Evolutionary conservation across 2,797 vertebrate species (phyloP).

Genomic region (Scomberomorus guttatus): DNA sequence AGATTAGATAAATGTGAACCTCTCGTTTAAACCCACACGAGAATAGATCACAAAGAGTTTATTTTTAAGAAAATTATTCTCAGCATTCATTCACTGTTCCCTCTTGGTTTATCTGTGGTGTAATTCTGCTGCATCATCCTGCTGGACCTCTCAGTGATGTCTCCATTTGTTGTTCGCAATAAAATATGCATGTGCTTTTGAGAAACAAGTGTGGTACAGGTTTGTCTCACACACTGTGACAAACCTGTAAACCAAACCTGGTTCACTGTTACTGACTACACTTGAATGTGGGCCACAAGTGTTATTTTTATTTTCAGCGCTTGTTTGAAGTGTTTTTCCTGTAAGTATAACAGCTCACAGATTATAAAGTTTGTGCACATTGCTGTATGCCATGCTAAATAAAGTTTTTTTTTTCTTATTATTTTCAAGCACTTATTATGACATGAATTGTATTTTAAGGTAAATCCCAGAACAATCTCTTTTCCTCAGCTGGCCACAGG

Average conservation of each 20-base stretch:
- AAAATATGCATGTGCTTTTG: slow-evolving; percentile 57
- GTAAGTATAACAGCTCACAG: slow-evolving; percentile 17
- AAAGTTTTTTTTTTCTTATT: slow-evolving; percentile 34
- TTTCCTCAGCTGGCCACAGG: slow-evolving; percentile 76
- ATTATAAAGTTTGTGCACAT: slow-evolving; percentile 60
- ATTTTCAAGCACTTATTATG: slow-evolving; percentile 57
- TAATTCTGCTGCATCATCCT: not conserved
- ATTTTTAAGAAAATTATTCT: slow-evolving; percentile 33
- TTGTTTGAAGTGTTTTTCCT: slow-evolving; percentile 31
- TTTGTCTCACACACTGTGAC: slow-evolving; percentile 40
- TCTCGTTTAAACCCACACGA: slow-evolving; percentile 19
- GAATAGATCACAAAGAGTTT: slow-evolving; percentile 1
- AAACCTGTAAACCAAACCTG: too few relatives aligned
- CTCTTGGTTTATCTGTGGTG: slow-evolving; percentile 21
- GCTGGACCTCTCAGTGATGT: slow-evolving; percentile 20
- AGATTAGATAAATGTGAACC: not conserved
- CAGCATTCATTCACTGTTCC: slow-evolving; percentile 17
- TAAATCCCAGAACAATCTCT: slow-evolving; percentile 79
- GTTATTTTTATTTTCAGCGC: slow-evolving; percentile 35
- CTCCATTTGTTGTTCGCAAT: slow-evolving; percentile 63
- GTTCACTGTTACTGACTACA: slow-evolving; percentile 30
- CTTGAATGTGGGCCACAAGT: slow-evolving; percentile 25
- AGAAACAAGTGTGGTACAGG: slow-evolving; percentile 34
- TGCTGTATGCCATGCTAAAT: slow-evolving; percentile 18
- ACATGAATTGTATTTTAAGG: slow-evolving; percentile 62